phyloP scores from a whole-genome alignment of 2,113 vertebrate species.

The Nerophis ophidion region DNA sequence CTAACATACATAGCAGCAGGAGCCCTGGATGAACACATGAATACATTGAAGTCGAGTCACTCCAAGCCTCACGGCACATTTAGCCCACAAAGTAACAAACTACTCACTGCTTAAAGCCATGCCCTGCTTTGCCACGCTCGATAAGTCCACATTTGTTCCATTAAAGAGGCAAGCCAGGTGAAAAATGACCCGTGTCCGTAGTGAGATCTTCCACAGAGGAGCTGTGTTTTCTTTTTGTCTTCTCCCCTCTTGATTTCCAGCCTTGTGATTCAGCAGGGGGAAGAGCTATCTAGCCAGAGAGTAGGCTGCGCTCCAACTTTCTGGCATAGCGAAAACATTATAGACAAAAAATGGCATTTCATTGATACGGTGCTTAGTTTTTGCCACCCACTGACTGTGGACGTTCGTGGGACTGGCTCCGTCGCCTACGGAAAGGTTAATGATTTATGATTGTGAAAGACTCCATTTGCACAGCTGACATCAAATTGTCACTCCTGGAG shows the following conservation, averaged over 20 bases:
- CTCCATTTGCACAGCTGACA: slow-evolving; percentile 43
- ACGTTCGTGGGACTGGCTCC: background rate
- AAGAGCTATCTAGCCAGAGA: slow-evolving; percentile 59
- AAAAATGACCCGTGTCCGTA: slow-evolving; percentile 33
- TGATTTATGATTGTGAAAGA: slow-evolving; percentile 55
- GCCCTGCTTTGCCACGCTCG: slow-evolving; percentile 40
- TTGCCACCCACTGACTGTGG: slow-evolving; percentile 1
- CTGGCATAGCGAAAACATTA: slow-evolving; percentile 29
- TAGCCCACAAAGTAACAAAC: background rate
- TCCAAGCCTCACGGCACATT: background rate
- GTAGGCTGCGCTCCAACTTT: slow-evolving; percentile 54
- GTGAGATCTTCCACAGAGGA: slow-evolving; percentile 21
- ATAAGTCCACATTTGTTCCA: slow-evolving; percentile 51
- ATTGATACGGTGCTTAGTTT: slow-evolving; percentile 26
- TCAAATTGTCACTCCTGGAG: slow-evolving; percentile 7
- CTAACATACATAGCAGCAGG: slow-evolving; percentile 57
- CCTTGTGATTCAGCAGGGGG: slow-evolving; percentile 54
- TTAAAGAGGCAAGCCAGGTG: slow-evolving; percentile 47
- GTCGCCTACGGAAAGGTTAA: slow-evolving; percentile 41
- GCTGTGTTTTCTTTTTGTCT: slow-evolving; percentile 47
- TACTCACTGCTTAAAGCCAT: slow-evolving; percentile 69
- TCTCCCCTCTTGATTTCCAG: slow-evolving; percentile 49
- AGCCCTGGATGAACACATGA: slow-evolving; percentile 44
- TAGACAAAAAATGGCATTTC: slow-evolving; percentile 35
- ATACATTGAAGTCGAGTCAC: background rate